Evolutionary conservation across 2,888 invertebrate species (phyloP).

Genomic region (Galerucella calmariensis): DNA sequence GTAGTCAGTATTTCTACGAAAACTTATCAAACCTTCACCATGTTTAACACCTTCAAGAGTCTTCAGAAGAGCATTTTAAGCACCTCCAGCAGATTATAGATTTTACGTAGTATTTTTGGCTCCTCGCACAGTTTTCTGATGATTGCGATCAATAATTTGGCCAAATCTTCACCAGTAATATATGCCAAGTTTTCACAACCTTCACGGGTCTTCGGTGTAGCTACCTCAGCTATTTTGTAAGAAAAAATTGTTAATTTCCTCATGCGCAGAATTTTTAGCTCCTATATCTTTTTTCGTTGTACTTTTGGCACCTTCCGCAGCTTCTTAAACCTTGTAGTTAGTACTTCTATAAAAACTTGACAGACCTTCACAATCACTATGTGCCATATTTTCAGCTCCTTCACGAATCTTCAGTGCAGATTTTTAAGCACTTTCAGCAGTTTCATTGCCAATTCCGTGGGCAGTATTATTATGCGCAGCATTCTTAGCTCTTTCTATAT

Average conservation of each 20-base stretch:
- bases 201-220: slow-evolving; percentile 41
- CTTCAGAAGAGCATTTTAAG: slow-evolving; percentile 46
- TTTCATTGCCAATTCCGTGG: slow-evolving; percentile 27
- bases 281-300: slow-evolving; percentile 37
- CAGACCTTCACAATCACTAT: neutral
- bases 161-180: neutral
- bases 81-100: slow-evolving; percentile 42
- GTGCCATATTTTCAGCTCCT: slow-evolving; percentile 36
- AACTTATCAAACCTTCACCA: slow-evolving; percentile 18
- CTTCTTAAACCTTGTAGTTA: slow-evolving; percentile 39
- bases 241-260: slow-evolving; percentile 51
- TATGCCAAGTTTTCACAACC: slow-evolving; percentile 8
- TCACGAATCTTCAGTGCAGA: slow-evolving; percentile 32
- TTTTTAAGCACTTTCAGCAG: slow-evolving; percentile 37
- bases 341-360: neutral
- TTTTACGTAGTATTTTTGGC: slow-evolving; percentile 34
- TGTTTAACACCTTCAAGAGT: slow-evolving; percentile 50
- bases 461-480: slow-evolving; percentile 35
- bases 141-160: neutral
- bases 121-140: slow-evolving; percentile 22
- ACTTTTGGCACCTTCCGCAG: slow-evolving; percentile 43
- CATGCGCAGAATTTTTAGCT: slow-evolving; percentile 32
- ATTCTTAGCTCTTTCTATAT: slow-evolving; percentile 42
- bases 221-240: slow-evolving; percentile 36
- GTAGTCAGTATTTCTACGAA: slow-evolving; percentile 44